Base-by-base conservation (phyloP, 2,797 vertebrate species). In the Enoplosus armatus region DNA sequence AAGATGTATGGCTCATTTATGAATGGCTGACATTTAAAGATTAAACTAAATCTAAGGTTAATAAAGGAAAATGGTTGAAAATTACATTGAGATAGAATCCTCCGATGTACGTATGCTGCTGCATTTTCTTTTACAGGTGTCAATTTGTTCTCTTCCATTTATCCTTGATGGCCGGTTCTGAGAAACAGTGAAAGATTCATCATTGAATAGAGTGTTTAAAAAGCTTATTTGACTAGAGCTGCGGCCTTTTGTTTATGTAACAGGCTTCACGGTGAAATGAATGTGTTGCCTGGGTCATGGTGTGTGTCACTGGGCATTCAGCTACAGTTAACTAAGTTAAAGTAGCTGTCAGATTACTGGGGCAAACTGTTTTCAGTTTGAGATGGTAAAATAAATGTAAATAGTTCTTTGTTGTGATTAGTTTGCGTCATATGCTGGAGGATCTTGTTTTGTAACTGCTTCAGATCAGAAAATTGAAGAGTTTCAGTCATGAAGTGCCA, bases 401-500 rank as follows among this genome's bases (percentile, higher is more conserved):
- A 26, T 8, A 15, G 61, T 47, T 8, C 58, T 53, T 27, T 11
- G 14, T 43, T 0, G 31, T 69, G 22, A 37, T 47, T 50, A 39
- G 22, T 66, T 67, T 66, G 5, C 56, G 51, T 64, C 2, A n/a
- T 51, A n/a, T 59, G 47, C 16, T 35, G 39, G 11, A 24, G 26
- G 15, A 3, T 41, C 70, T 66, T 22, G 20, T 45, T 83, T 45
- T 47, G 33, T 43, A 31, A 73, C 18, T 27, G 48, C 79, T 76
- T 75, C 43, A 50, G 29, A 35, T 73, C 33, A 61, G 64, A 77
- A 76, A 79, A 71, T 71, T 63, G n/a, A n/a, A n/a, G 60, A 73
- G 60, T 85, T 53, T 37, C 31, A 43, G 71, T 64, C 53, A 74
- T 80, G 56, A 72, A 77, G 75, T 75, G 84, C 31, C 82, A 50